Evolutionary conservation across 2,797 vertebrate genomes (phyloP), one percentile per base, ranked within the genome.

Genomic region (Lepus townsendii): DNA sequence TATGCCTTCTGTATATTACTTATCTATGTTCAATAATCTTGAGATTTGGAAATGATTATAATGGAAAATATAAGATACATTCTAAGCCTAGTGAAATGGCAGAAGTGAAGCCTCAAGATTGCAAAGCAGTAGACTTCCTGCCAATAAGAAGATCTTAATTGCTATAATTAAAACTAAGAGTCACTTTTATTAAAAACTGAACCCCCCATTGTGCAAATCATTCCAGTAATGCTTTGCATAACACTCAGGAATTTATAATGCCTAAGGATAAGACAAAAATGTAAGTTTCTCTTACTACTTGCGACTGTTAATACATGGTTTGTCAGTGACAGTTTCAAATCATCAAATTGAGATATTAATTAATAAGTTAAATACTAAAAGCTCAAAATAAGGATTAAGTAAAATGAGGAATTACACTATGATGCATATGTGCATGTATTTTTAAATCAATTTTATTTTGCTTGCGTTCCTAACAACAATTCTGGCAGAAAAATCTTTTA

Each of bases 151-250:
- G 88, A 97, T 97, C 94, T 97, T 98, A 98, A 98, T 98, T 97
- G 97, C 96, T 98, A 91, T 98, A 98, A 98, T 98, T 98, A 98
- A 98, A 98, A 98, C 95, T 95, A 97, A 97, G 97, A 97, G 96
- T 97, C 97, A 97, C 96, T 98, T 98, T 98, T 97, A 98, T 98
- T 98, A 98, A 97, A 98, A 97, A 98, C 93, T 30, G 95, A 98
- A 97, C 93, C 97, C 97, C 98, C 94, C 4, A 86, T 98, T 97
- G 98, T 97, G 97, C 72, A 72, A 50, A 97, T 98, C 98, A 97
- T 97, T 95, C 85, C 97, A 88, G 52, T 88, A 95, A 97, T 90
- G 92, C 86, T 98, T 98, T 96, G 96, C 96, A 96, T 98, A 97
- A 97, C 96, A 95, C 94, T 96, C 83, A 97, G 97, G 97, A 98